Percentiles rank a stretch among this genome's conserved stretches.
Evolutionary conservation across 2,888 invertebrate species (phyloP).

Genomic region (Pollenia griseotomentosa): DNA sequence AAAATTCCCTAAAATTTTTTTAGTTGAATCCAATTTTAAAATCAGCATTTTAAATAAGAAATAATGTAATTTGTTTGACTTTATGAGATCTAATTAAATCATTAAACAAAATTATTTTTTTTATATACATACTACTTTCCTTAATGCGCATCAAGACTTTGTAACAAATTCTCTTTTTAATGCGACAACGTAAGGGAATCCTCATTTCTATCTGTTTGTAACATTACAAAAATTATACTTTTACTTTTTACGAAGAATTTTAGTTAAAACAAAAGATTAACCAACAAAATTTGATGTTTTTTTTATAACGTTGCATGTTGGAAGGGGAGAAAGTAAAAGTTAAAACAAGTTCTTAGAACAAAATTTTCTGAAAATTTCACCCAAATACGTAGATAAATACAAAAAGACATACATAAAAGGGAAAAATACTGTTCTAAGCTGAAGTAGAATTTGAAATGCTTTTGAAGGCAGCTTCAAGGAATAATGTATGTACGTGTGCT

Average conservation of each 20-base stretch:
- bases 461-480: too few species aligned
- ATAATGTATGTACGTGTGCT: too few species aligned
- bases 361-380: background rate
- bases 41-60: background rate
- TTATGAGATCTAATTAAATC: background rate
- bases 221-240: slow-evolving; percentile 3
- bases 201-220: background rate
- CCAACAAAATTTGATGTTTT: slow-evolving; percentile 28
- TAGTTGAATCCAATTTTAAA: background rate
- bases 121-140: too few species aligned
- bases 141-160: too few species aligned
- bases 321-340: slow-evolving; percentile 49
- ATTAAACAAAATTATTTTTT: background rate
- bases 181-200: too few species aligned
- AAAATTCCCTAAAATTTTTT: background rate
- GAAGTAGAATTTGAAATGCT: too few species aligned
- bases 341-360: slow-evolving; percentile 6
- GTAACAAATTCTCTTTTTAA: too few species aligned
- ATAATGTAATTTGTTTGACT: too few species aligned
- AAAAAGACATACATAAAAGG: too few species aligned
- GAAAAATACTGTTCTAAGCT: too few species aligned
- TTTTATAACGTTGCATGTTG: background rate
- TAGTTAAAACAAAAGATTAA: slow-evolving; percentile 54
- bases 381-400: background rate
- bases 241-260: slow-evolving; percentile 18